phyloP scores from a whole-genome alignment of 2,888 invertebrate species.

The Empis stercorea region DNA sequence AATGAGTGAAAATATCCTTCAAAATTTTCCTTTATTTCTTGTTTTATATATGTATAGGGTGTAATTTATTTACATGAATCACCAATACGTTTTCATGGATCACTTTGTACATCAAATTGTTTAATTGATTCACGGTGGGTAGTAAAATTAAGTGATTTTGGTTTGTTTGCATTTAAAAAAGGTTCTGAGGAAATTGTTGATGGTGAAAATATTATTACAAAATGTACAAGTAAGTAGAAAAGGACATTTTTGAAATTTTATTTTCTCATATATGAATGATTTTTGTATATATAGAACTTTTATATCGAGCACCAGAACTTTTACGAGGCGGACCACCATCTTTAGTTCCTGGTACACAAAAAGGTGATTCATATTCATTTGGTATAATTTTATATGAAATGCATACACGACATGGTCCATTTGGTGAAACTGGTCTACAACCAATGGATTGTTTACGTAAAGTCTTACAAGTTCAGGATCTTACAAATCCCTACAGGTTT shows the following conservation, averaged over 20 bases:
- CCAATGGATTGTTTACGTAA: constrained; percentile 45
- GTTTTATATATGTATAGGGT: no score
- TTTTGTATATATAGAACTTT: constrained; percentile 47
- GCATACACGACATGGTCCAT: constrained; percentile 75
- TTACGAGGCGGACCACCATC: constrained; percentile 40
- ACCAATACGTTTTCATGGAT: constrained; percentile 74
- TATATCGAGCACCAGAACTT: constrained; percentile 73
- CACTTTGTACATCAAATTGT: constrained; percentile 81
- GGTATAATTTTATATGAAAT: constrained; percentile 80
- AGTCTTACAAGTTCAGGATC: constrained; percentile 31
- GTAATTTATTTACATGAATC: constrained; percentile 86
- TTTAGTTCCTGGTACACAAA: constrained; percentile 46
- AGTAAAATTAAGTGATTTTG: constrained; percentile 84
- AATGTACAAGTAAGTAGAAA: constrained; percentile 53
- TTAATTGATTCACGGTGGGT: constrained; percentile 92
- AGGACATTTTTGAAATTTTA: neutral
- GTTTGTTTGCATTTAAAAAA: constrained; percentile 72
- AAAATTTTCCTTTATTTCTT: neutral
- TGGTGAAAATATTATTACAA: constrained; percentile 42
- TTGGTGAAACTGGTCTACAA: constrained; percentile 55
- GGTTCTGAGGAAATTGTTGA: constrained; percentile 56
- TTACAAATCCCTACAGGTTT: constrained; percentile 24
- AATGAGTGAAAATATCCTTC: no score
- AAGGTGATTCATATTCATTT: constrained; percentile 78
- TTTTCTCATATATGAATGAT: neutral